Percentiles rank a stretch among this genome's conserved stretches.
These are phyloP conservation scores for Gavialis gangeticus DNA, from an alignment of 2,113 vertebrate species.

Conservation along the genomic window DNA sequence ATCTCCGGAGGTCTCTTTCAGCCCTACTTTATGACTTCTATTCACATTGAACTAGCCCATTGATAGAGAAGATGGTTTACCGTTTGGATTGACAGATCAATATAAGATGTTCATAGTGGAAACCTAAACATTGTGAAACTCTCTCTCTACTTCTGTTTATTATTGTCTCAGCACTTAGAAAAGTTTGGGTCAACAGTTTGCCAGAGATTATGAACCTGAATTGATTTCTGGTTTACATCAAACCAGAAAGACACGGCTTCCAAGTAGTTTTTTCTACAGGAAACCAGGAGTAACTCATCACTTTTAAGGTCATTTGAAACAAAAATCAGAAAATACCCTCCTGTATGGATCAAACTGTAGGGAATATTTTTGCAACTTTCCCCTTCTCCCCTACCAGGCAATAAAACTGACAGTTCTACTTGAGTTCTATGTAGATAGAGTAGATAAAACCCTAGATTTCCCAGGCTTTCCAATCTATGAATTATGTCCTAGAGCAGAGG, in stretches of 20 bases:
- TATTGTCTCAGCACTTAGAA: not conserved
- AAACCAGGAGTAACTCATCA: not conserved
- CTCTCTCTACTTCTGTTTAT: not conserved
- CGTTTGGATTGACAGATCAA: not conserved
- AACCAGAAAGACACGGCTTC: not conserved
- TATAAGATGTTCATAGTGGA: not conserved
- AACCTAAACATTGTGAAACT: not conserved
- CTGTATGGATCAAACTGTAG: accelerated
- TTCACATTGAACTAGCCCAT: not conserved
- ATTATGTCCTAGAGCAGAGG: not conserved
- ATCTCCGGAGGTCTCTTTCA: too few species aligned
- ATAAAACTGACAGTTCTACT: accelerated
- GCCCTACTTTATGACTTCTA: too few species aligned
- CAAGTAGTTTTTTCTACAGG: not conserved
- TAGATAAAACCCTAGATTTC: not conserved
- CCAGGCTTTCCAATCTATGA: not conserved
- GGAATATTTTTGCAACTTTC: not conserved
- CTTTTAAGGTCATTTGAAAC: not conserved
- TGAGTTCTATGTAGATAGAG: not conserved
- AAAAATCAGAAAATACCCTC: not conserved
- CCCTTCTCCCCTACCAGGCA: not conserved
- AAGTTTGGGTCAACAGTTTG: not conserved
- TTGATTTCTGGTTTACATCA: not conserved
- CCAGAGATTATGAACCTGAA: not conserved
- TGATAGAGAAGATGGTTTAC: not conserved